phyloP scores from a whole-genome alignment of 2,113 vertebrate genomes.

The Chamaea fasciata region DNA sequence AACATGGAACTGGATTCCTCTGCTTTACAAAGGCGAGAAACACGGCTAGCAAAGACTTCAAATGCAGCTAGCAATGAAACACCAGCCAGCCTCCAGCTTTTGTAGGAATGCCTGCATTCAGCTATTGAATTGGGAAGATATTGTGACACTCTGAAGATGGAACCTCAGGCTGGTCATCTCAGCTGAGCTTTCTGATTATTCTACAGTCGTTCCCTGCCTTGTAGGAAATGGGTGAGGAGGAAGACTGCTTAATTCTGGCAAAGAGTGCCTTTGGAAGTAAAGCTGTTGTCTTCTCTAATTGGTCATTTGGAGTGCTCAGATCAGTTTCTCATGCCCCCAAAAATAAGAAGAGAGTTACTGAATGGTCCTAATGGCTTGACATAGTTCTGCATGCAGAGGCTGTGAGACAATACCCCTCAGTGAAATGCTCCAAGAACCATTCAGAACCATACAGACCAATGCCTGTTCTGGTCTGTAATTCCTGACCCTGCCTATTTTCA shows the following conservation, averaged over 20 bases:
- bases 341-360: not conserved
- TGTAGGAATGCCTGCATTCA: not conserved
- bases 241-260: not conserved
- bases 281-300: not conserved
- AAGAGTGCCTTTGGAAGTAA: not conserved
- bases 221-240: not conserved
- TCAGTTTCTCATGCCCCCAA: not conserved
- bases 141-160: not conserved
- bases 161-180: not conserved
- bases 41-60: not conserved
- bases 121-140: not conserved
- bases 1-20: not conserved
- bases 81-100: not conserved
- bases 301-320: not conserved
- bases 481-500: not conserved
- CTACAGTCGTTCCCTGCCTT: fast-evolving
- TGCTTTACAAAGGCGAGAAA: not conserved
- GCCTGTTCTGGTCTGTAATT: not conserved
- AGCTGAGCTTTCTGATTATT: not conserved
- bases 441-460: too few species aligned
- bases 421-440: not conserved
- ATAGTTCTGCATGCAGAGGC: not conserved
- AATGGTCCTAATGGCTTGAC: not conserved
- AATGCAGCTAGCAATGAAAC: not conserved
- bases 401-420: not conserved